These are phyloP conservation scores for Xenops minutus DNA, from an alignment of 2,797 vertebrate species.

Conservation along the genomic window DNA sequence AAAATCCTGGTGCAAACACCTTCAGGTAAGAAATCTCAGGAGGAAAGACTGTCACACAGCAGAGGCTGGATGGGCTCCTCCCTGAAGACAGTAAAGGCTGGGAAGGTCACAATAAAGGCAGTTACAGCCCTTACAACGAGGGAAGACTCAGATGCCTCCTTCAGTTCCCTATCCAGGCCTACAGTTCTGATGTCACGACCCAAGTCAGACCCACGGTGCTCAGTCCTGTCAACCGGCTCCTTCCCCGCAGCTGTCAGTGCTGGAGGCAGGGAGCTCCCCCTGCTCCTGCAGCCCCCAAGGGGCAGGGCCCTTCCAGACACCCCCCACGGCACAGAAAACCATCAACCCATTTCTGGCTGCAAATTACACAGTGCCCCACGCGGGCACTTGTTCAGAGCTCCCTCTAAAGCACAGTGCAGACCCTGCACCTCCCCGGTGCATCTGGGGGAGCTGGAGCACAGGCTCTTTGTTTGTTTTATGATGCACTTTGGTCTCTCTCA, in stretches of 20 bases:
- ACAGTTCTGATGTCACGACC: background rate
- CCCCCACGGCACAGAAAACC: background rate
- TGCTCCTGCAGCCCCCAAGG: accelerated
- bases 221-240: background rate
- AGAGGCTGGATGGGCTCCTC: background rate
- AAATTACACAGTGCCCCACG: background rate
- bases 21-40: background rate
- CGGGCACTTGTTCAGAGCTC: background rate
- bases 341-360: background rate
- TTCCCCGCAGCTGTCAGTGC: background rate
- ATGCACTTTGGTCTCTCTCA: conserved; percentile 64
- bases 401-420: background rate
- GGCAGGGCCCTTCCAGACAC: background rate
- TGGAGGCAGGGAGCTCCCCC: background rate
- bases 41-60: background rate
- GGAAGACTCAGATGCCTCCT: background rate
- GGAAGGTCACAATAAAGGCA: background rate
- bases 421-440: background rate
- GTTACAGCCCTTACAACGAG: accelerated
- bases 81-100: background rate
- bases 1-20: background rate
- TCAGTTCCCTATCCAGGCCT: background rate
- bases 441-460: conserved; percentile 32
- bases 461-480: conserved; percentile 54
- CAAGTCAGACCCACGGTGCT: background rate